phyloP scores from a whole-genome alignment of 2,888 invertebrate species.

The Podabrus alpinus region DNA sequence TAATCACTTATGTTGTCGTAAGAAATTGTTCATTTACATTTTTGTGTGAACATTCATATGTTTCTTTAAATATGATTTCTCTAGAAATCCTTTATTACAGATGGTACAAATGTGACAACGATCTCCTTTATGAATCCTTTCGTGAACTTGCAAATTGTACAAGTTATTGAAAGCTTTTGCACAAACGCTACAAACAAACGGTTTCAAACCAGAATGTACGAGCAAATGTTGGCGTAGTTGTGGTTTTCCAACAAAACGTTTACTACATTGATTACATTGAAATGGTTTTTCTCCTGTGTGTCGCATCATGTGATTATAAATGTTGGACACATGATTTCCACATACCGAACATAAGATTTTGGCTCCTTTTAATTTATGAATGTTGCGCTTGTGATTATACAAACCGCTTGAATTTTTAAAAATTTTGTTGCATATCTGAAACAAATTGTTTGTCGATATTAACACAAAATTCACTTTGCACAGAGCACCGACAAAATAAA shows the following conservation, averaged over 20 bases:
- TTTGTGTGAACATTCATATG: conserved; percentile 44
- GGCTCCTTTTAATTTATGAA: conserved; percentile 38
- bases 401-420: conserved; percentile 42
- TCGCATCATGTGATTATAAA: conserved; percentile 44
- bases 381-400: conserved; percentile 41
- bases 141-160: conserved; percentile 47
- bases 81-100: conserved; percentile 46
- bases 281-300: conserved; percentile 41
- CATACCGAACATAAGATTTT: conserved; percentile 45
- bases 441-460: neutral
- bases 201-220: conserved; percentile 45
- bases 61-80: conserved; percentile 47
- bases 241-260: conserved; percentile 41
- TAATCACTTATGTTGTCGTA: neutral
- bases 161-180: conserved; percentile 46
- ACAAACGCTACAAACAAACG: conserved; percentile 46
- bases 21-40: neutral
- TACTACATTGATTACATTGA: conserved; percentile 43
- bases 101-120: conserved; percentile 44
- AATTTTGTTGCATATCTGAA: conserved; percentile 41
- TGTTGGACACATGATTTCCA: conserved; percentile 43
- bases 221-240: conserved; percentile 42
- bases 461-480: too few relatives aligned
- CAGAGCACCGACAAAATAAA: neutral
- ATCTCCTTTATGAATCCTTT: conserved; percentile 46